Conservation (phyloP, 2,888 invertebrate species). For the Cancer borealis region DNA sequence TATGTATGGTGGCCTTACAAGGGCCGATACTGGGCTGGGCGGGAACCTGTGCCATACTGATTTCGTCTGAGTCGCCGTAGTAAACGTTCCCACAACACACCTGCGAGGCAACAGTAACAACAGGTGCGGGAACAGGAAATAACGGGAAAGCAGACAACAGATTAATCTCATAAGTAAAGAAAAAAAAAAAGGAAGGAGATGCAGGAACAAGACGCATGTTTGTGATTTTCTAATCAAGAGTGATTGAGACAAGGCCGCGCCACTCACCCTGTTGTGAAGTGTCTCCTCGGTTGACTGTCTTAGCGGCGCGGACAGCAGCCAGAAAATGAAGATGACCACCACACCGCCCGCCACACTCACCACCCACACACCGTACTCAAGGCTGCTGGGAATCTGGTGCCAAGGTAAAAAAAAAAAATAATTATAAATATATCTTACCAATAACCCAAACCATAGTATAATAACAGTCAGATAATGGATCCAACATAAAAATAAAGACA, state of each 20-base stretch:
- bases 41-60: constrained; percentile 47
- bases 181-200: neutral
- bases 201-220: neutral
- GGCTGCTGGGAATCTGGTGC: constrained; percentile 69
- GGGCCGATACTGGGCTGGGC: neutral
- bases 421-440: constrained; percentile 12
- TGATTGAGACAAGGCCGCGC: neutral
- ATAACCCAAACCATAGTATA: too few species aligned
- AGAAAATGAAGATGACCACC: constrained; percentile 72
- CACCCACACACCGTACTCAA: constrained; percentile 75
- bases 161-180: neutral
- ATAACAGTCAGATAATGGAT: too few species aligned
- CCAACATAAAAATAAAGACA: neutral
- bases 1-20: neutral
- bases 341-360: constrained; percentile 71
- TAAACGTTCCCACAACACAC: constrained; percentile 76
- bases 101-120: constrained; percentile 30
- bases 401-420: neutral
- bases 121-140: neutral
- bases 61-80: constrained; percentile 66
- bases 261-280: constrained; percentile 74
- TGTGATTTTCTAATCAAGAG: neutral
- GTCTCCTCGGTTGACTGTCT: constrained; percentile 70
- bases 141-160: neutral
- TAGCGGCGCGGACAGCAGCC: constrained; percentile 74